Evolutionary conservation across 2,888 invertebrate genomes (phyloP).

Genomic region (Ormyrus labotus): DNA sequence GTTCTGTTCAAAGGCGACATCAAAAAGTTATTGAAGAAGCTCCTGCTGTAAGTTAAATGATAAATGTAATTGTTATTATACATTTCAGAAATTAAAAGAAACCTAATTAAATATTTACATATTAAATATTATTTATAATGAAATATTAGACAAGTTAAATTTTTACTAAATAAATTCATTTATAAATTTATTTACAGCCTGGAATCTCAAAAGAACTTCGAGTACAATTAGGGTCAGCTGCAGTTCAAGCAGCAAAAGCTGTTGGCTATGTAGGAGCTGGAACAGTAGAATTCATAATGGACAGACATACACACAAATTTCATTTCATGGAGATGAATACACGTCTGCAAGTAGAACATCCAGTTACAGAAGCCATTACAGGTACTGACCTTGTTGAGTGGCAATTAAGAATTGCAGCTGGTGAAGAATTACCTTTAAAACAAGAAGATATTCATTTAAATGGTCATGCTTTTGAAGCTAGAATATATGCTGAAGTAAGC

Average conservation of each 20-base stretch:
- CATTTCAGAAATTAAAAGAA: neutral
- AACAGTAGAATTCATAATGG: slow-evolving; percentile 98
- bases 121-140: neutral
- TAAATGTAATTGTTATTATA: neutral
- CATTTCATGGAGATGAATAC: slow-evolving; percentile 99
- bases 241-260: slow-evolving; percentile 94
- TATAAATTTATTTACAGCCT: slow-evolving; percentile 79
- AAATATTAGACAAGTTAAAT: neutral
- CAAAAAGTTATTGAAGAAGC: slow-evolving; percentile 99
- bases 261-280: slow-evolving; percentile 98
- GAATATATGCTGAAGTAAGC: slow-evolving; percentile 92
- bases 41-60: slow-evolving; percentile 86
- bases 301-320: slow-evolving; percentile 89
- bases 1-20: slow-evolving; percentile 99
- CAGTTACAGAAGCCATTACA: slow-evolving; percentile 98
- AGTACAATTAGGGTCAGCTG: slow-evolving; percentile 89
- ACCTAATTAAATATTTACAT: neutral
- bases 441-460: slow-evolving; percentile 87
- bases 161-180: neutral
- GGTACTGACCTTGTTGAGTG: slow-evolving; percentile 97
- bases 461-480: slow-evolving; percentile 97
- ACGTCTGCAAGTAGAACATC: slow-evolving; percentile 95
- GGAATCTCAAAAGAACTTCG: slow-evolving; percentile 88
- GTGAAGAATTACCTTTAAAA: slow-evolving; percentile 87
- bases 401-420: slow-evolving; percentile 94